Evolutionary conservation across 2,113 vertebrate species (phyloP).

Genomic region (Oriolus oriolus): DNA sequence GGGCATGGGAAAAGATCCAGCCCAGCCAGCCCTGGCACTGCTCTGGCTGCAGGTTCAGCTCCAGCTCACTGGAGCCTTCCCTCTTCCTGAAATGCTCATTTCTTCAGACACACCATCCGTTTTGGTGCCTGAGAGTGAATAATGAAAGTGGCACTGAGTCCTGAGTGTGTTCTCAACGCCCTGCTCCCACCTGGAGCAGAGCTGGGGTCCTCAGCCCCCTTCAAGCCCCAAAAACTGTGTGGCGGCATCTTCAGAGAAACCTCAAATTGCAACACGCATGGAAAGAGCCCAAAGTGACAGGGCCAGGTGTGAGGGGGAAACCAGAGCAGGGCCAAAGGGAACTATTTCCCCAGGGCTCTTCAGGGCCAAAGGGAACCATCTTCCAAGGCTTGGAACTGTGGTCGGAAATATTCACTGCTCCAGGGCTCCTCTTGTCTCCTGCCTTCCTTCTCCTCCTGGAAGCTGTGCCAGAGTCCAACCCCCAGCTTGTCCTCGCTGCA

Average conservation of each 20-base stretch:
- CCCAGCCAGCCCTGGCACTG: neutral
- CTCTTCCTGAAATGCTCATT: neutral
- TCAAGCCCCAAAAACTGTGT: neutral
- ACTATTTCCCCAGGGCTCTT: neutral
- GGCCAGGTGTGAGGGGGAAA: neutral
- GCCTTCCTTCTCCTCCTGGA: neutral
- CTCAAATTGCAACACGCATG: neutral
- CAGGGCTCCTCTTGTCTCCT: neutral
- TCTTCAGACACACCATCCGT: accelerated
- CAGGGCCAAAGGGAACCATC: neutral
- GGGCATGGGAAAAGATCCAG: neutral
- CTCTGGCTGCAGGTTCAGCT: neutral
- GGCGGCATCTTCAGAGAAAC: slow-evolving; percentile 21
- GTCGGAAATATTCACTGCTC: neutral
- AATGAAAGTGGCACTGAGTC: neutral
- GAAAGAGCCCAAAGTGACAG: neutral
- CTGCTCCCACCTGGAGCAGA: neutral
- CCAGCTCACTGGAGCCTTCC: neutral
- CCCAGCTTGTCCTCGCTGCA: neutral
- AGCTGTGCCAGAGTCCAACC: neutral
- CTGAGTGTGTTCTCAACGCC: neutral
- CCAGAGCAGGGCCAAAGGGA: neutral
- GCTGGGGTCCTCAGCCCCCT: neutral
- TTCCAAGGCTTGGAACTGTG: neutral
- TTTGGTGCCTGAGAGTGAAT: neutral